Percentiles rank a stretch among this genome's conserved stretches.
Evolutionary conservation across 2,113 vertebrate species (phyloP).

Genomic region (Seriola aureovittata): DNA sequence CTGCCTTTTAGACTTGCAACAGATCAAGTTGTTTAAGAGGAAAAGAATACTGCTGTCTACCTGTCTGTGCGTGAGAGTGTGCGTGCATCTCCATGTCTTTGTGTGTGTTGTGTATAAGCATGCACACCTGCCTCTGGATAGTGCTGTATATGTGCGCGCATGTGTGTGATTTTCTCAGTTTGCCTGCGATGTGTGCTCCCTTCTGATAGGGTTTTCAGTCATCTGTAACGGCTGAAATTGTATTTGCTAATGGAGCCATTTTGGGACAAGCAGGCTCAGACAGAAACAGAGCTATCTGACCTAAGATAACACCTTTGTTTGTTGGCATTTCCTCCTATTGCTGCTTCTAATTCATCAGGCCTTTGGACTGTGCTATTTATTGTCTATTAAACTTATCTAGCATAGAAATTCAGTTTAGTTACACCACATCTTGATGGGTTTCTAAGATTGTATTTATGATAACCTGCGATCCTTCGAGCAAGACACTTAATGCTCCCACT

Average conservation of each 20-base stretch:
- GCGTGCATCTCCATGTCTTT: background rate
- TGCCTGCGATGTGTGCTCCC: constrained; percentile 29
- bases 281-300: constrained; percentile 67
- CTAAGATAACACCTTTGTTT: constrained; percentile 69
- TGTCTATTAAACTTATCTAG: constrained; percentile 38
- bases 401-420: constrained; percentile 19
- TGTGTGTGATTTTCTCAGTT: constrained; percentile 28
- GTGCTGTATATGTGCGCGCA: background rate
- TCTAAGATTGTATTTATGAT: constrained; percentile 35
- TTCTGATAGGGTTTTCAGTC: constrained; percentile 70
- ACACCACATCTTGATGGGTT: constrained; percentile 5
- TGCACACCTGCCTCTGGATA: constrained; percentile 29
- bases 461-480: constrained; percentile 16
- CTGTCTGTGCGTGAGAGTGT: constrained; percentile 4
- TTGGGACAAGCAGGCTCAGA: constrained; percentile 62
- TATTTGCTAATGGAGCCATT: constrained; percentile 78
- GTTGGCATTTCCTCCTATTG: constrained; percentile 53
- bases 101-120: constrained; percentile 24
- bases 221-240: constrained; percentile 74
- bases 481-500: constrained; percentile 20
- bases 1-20: constrained; percentile 56
- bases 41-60: constrained; percentile 40
- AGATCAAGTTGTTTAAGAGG: constrained; percentile 53
- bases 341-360: constrained; percentile 58
- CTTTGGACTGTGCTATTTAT: constrained; percentile 38